Percentiles rank a stretch among this genome's conserved stretches.
These are phyloP conservation scores for Hoplostethus mediterraneus DNA, from an alignment of 2,797 vertebrate species.

Conservation along the genomic window DNA sequence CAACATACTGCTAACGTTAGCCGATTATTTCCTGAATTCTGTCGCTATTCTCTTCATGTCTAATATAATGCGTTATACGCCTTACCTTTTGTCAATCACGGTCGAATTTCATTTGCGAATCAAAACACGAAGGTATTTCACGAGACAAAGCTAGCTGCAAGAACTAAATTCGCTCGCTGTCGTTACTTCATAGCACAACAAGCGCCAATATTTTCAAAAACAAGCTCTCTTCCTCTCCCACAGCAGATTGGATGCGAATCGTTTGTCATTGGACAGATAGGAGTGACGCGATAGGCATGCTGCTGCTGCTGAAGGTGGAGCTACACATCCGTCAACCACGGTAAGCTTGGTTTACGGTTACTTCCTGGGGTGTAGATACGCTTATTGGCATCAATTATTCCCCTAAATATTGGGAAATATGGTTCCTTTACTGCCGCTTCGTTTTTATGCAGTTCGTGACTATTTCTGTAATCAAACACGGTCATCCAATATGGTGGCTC, in stretches of 20 bases:
- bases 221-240: conserved; percentile 59
- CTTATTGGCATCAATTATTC: background rate
- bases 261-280: conserved; percentile 11
- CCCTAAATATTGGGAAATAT: background rate
- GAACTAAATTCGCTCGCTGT: background rate
- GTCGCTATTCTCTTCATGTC: background rate
- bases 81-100: conserved; percentile 60
- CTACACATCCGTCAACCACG: conserved; percentile 34
- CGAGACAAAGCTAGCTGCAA: background rate
- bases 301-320: conserved; percentile 46
- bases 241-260: conserved; percentile 68
- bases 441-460: background rate
- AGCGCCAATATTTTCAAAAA: conserved; percentile 86
- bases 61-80: background rate
- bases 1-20: conserved; percentile 9
- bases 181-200: conserved; percentile 6
- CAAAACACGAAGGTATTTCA: background rate
- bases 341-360: conserved; percentile 56
- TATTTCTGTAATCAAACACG: background rate
- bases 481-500: conserved; percentile 25
- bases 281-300: conserved; percentile 33
- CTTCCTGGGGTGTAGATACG: background rate
- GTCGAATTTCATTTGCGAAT: conserved; percentile 3
- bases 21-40: no score
- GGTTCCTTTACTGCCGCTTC: background rate